phyloP scores from a whole-genome alignment of 2,113 vertebrate species.

The Pterophyllum scalare region DNA sequence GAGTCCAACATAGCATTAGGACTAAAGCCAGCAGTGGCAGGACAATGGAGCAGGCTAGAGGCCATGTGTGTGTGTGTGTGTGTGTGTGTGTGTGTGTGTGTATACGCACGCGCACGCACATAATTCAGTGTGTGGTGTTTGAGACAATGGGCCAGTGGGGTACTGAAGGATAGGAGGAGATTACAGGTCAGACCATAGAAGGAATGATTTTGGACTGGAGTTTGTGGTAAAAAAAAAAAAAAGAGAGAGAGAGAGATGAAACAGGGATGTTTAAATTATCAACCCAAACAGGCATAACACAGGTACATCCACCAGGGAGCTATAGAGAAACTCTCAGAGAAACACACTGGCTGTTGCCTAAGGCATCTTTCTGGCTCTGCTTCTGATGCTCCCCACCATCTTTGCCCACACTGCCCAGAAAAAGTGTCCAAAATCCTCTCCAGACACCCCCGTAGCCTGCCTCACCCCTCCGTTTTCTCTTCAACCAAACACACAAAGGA shows the following conservation, averaged over 20 bases:
- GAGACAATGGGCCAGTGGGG: slow-evolving; percentile 61
- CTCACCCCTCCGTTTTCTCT: slow-evolving; percentile 24
- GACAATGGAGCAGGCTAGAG: slow-evolving; percentile 63
- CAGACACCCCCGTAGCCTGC: background rate
- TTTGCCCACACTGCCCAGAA: slow-evolving; percentile 41
- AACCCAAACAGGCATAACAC: slow-evolving; percentile 37
- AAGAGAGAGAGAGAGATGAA: background rate
- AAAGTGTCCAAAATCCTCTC: slow-evolving; percentile 33
- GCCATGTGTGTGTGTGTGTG: slow-evolving; percentile 36
- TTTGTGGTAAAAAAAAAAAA: background rate
- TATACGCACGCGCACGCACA: slow-evolving; percentile 9
- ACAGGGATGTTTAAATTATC: background rate
- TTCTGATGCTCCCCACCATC: slow-evolving; percentile 44
- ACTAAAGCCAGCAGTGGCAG: slow-evolving; percentile 48
- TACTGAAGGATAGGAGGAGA: slow-evolving; percentile 48
- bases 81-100: slow-evolving; percentile 10
- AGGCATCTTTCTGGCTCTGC: slow-evolving; percentile 40
- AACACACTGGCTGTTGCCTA: slow-evolving; percentile 30
- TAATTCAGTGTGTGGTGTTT: slow-evolving; percentile 43
- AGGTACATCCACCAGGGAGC: slow-evolving; percentile 26
- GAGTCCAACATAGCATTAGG: slow-evolving; percentile 57
- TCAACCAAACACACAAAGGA: slow-evolving; percentile 64
- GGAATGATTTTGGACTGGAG: slow-evolving; percentile 24
- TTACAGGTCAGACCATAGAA: slow-evolving; percentile 60
- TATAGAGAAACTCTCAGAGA: slow-evolving; percentile 3